Evolutionary conservation across 2,888 invertebrate species (phyloP).

Genomic region (Ectemnius continuus): DNA sequence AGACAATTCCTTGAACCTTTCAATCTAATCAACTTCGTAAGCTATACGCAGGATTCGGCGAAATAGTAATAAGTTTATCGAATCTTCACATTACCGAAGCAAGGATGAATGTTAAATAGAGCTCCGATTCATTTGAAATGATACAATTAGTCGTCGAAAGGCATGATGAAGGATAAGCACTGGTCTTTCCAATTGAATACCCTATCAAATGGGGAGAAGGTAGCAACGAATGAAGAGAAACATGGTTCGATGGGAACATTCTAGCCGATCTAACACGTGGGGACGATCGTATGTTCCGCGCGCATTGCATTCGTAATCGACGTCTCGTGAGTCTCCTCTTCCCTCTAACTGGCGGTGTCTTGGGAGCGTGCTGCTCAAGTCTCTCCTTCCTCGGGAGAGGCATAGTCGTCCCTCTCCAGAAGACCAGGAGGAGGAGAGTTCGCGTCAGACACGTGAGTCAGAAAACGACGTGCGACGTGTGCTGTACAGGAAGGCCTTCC

Average conservation of each 20-base stretch:
- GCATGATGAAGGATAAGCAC: too few species aligned
- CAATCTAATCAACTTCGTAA: too few species aligned
- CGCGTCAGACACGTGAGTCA: conserved; percentile 54
- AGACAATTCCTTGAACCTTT: too few species aligned
- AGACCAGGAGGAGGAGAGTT: too few species aligned
- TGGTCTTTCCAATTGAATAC: conserved; percentile 25
- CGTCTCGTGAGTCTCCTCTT: conserved; percentile 16
- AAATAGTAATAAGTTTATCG: too few species aligned
- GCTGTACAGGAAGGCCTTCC: conserved; percentile 36
- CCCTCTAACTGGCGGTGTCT: background rate
- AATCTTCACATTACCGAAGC: too few species aligned
- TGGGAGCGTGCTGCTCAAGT: background rate
- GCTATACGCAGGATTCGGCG: too few species aligned
- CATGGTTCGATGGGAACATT: background rate
- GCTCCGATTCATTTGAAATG: too few species aligned
- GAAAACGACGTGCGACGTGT: conserved; percentile 46
- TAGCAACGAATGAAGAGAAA: conserved; percentile 11
- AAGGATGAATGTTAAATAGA: too few species aligned
- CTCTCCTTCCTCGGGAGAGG: conserved; percentile 32
- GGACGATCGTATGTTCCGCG: conserved; percentile 32
- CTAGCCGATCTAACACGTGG: conserved; percentile 4
- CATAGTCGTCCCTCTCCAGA: conserved; percentile 39
- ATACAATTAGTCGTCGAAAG: too few species aligned
- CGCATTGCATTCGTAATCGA: conserved; percentile 59
- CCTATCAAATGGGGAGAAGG: conserved; percentile 19